phyloP scores from a whole-genome alignment of 2,888 invertebrate genomes.

The Leptothorax acervorum region DNA sequence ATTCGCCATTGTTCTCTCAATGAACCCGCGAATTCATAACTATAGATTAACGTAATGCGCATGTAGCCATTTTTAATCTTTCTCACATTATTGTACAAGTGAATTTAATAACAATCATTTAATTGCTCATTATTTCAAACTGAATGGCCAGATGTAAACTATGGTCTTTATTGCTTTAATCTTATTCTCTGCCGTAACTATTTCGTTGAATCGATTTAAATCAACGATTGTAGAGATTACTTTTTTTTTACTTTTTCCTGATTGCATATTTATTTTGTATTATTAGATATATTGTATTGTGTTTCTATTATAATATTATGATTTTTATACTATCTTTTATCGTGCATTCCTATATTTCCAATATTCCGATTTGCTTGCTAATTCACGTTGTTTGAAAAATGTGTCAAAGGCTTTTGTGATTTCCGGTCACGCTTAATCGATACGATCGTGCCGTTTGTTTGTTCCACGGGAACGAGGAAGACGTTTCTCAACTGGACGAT shows the following conservation, averaged over 20 bases:
- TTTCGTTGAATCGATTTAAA: neutral
- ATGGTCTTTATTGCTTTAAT: neutral
- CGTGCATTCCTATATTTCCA: neutral
- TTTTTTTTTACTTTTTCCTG: neutral
- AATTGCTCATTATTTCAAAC: slow-evolving; percentile 17
- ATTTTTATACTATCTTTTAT: neutral
- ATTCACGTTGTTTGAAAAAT: neutral
- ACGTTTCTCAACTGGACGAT: slow-evolving; percentile 29
- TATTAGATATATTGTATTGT: no score
- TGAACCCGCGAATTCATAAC: slow-evolving; percentile 1
- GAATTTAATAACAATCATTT: slow-evolving; percentile 10
- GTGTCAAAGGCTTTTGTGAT: neutral
- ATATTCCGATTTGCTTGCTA: neutral
- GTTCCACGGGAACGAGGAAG: slow-evolving; percentile 26
- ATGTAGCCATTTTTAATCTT: neutral
- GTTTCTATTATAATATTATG: neutral
- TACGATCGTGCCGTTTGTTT: neutral
- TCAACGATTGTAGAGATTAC: neutral
- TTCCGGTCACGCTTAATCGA: slow-evolving; percentile 22
- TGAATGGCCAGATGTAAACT: neutral
- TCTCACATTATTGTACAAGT: neutral
- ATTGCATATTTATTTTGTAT: neutral
- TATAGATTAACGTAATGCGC: slow-evolving; percentile 13
- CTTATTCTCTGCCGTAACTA: neutral
- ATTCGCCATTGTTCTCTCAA: slow-evolving; percentile 48